Evolutionary conservation across 1,140 invertebrate genomes (phyloP).

Genomic region (Heliconius hewitsoni): DNA sequence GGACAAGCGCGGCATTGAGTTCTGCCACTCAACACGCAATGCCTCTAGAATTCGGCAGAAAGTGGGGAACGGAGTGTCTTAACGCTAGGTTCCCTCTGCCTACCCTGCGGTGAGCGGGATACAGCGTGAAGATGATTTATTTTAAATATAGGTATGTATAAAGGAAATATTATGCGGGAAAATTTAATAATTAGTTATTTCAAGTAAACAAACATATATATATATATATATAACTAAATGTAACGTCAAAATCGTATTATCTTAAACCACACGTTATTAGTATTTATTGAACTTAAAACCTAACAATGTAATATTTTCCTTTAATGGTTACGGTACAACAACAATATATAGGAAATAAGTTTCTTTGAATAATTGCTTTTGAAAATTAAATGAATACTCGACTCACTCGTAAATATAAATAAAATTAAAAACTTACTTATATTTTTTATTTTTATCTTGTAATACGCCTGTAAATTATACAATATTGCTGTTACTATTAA

Average conservation of each 20-base stretch:
- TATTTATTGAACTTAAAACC: slow-evolving; percentile 1
- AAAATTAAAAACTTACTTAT: not conserved
- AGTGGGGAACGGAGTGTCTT: too few species aligned
- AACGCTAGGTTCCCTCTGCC: too few species aligned
- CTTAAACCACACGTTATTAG: not conserved
- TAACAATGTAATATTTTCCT: not conserved
- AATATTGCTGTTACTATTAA: too few species aligned
- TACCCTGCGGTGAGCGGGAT: too few species aligned
- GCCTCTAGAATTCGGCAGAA: too few species aligned
- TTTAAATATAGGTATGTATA: too few species aligned
- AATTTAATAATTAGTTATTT: not conserved
- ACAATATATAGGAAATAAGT: slow-evolving; percentile 6
- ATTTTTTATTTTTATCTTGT: not conserved
- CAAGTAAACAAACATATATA: not conserved
- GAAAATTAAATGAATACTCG: slow-evolving; percentile 3
- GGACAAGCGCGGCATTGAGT: too few species aligned
- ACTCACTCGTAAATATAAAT: slow-evolving; percentile 1
- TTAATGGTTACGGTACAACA: not conserved
- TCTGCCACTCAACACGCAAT: too few species aligned
- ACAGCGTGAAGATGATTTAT: too few species aligned
- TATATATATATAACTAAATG: not conserved
- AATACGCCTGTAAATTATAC: not conserved
- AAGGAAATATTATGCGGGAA: too few species aligned
- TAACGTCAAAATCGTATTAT: not conserved
- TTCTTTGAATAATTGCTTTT: slow-evolving; percentile 3